Percentiles rank a stretch among this genome's conserved stretches.
phyloP scores from a whole-genome alignment of 2,113 vertebrate genomes.

The Pyrgilauda ruficollis region DNA sequence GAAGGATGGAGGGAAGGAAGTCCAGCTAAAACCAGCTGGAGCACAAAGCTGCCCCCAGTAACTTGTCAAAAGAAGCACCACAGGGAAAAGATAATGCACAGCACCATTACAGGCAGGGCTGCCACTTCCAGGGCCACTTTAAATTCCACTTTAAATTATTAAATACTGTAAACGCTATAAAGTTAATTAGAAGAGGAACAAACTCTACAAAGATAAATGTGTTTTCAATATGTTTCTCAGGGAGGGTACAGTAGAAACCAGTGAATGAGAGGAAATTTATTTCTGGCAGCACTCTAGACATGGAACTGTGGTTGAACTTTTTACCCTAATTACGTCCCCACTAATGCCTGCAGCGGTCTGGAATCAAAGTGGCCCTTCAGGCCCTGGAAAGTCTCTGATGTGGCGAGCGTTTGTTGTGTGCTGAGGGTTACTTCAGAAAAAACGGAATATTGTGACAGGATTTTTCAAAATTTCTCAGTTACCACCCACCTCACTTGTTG shows the following conservation, averaged over 20 bases:
- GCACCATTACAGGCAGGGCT: slow-evolving; percentile 37
- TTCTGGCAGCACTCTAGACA: slow-evolving; percentile 86
- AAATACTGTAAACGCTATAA: slow-evolving; percentile 76
- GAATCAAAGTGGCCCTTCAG: slow-evolving; percentile 88
- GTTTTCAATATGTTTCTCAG: slow-evolving; percentile 83
- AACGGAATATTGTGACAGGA: slow-evolving; percentile 80
- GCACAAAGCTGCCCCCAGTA: slow-evolving; percentile 16
- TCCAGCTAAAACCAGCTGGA: slow-evolving; percentile 46
- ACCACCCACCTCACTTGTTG: slow-evolving; percentile 89
- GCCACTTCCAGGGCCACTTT: slow-evolving; percentile 47
- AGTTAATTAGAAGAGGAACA: slow-evolving; percentile 81
- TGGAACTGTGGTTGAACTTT: slow-evolving; percentile 92
- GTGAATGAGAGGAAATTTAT: slow-evolving; percentile 85
- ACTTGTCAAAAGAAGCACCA: slow-evolving; percentile 38
- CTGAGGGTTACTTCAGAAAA: slow-evolving; percentile 76
- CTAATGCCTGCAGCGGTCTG: slow-evolving; percentile 91
- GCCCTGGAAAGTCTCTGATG: slow-evolving; percentile 89
- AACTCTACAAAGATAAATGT: slow-evolving; percentile 79
- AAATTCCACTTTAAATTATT: slow-evolving; percentile 75
- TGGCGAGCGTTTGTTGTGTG: slow-evolving; percentile 90
- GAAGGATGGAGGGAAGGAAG: background rate
- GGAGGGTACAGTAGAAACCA: slow-evolving; percentile 78
- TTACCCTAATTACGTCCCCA: slow-evolving; percentile 96
- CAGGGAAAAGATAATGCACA: slow-evolving; percentile 54
- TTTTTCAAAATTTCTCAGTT: slow-evolving; percentile 81